These are phyloP conservation scores for Siphlonurus alternatus DNA, from an alignment of 2,888 invertebrate species.

Conservation along the genomic window DNA sequence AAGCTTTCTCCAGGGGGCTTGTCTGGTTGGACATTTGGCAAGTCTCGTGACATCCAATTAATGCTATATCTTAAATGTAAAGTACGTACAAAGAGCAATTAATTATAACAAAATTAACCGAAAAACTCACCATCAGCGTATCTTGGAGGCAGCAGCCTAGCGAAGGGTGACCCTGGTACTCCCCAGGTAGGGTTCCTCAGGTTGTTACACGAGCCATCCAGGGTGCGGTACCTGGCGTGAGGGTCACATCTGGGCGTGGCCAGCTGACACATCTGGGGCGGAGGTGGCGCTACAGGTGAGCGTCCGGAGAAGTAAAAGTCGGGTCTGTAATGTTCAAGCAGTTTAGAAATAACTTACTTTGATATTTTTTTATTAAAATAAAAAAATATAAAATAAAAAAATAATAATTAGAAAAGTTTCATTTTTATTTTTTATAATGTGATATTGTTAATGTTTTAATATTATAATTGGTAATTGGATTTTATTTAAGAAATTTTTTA, in stretches of 20 bases:
- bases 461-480: too few species aligned
- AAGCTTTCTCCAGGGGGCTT: too few species aligned
- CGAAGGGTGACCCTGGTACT: slow-evolving; percentile 44
- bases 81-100: neutral
- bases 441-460: too few species aligned
- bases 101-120: too few species aligned
- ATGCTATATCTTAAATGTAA: neutral
- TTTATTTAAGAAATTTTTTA: neutral
- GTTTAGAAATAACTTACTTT: neutral
- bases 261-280: slow-evolving; percentile 16
- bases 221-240: slow-evolving; percentile 49
- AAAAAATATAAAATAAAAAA: too few species aligned
- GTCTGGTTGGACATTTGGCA: too few species aligned
- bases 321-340: neutral
- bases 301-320: neutral
- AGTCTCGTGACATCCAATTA: too few species aligned
- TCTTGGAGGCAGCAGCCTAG: slow-evolving; percentile 19
- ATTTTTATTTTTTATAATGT: too few species aligned
- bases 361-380: neutral
- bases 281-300: neutral
- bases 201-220: slow-evolving; percentile 94
- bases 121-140: slow-evolving; percentile 22
- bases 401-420: too few species aligned
- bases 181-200: slow-evolving; percentile 67
- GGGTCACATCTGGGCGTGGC: slow-evolving; percentile 26